phyloP scores from a whole-genome alignment of 2,797 vertebrate genomes.

The Takifugu ocellatus region DNA sequence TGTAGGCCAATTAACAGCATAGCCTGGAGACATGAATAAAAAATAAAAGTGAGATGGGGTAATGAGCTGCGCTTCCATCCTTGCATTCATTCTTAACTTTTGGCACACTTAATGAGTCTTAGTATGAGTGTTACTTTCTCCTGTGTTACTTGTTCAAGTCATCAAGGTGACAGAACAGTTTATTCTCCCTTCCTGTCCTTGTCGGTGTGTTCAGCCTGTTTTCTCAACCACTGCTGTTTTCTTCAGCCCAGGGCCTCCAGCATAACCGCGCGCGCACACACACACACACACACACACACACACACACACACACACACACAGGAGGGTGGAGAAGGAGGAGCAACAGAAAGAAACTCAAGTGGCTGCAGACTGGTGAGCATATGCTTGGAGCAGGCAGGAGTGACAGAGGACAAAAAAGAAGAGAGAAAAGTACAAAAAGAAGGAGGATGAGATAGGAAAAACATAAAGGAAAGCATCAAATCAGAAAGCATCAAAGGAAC shows the following conservation, averaged over 20 bases:
- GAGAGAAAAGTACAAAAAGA: not conserved
- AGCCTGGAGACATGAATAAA: conserved; percentile 41
- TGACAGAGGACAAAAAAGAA: conserved; percentile 4
- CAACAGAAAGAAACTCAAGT: conserved; percentile 21
- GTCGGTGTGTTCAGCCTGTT: conserved; percentile 30
- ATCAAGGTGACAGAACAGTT: conserved; percentile 34
- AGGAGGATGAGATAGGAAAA: not conserved
- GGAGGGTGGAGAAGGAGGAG: conserved; percentile 50
- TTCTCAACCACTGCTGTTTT: conserved; percentile 41
- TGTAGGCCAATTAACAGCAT: conserved; percentile 65
- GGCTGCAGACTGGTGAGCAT: conserved; percentile 25
- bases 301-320: conserved; percentile 3
- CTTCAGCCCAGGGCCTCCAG: conserved; percentile 45
- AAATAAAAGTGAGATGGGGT: conserved; percentile 5
- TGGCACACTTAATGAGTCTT: no score
- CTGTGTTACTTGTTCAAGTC: conserved; percentile 29
- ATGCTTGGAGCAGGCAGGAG: conserved; percentile 12
- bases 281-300: conserved; percentile 7
- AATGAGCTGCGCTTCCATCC: no score
- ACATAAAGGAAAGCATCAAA: not conserved
- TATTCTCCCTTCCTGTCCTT: conserved; percentile 11
- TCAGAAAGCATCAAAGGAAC: not conserved
- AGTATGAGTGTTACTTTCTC: not conserved
- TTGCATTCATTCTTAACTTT: no score
- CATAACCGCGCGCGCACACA: conserved; percentile 22